Base-by-base conservation (phyloP, 2,113 vertebrate genomes). In the Bufo bufo region DNA sequence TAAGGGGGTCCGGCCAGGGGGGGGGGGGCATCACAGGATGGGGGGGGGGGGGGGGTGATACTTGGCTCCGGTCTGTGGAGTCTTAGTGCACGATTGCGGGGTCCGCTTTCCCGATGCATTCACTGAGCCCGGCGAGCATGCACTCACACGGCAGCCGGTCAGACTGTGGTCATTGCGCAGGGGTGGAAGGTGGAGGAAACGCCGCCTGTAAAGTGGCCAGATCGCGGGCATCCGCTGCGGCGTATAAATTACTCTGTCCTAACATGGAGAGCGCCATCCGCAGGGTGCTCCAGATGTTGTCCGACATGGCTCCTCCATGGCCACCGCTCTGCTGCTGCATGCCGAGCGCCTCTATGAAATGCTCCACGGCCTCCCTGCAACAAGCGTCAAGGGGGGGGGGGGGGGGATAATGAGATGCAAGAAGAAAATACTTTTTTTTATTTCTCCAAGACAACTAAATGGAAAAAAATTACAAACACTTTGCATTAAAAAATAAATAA, bases 271-370 rank as follows among this genome's bases (percentile, higher is more conserved):
- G 94, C 1, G 98, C 98, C 97, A 99, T 96, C 75, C 98, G 97
- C 84, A 99, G 94, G 0, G 98, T 99, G 92, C 96, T 99, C 98
- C 98, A 99, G 93, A 99, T 99, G 94, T 99, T 99, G 95, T 99
- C 98, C 0, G 98, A 99, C 97, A 99, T 95, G 19, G 97, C 95
- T 20, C 83, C 95, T 85, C 91, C 93, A 0, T 93, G 94, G 33
- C 94, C 94, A 87, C 90, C 95, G 93, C 91, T 95, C 94, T 85
- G 97, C 93, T 96, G 96, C 92, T 99, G 98, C 89, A 99, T 96
- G 90, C 97, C 97, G 81, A 99, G 93, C 49, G 98, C 98, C 91
- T 99, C 98, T 9, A 99, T 91, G 91, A 99, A 99, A 93, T 99
- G 98, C 89, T 99, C 98, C 93, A 99, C 97, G 0, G 98, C 98